Percentiles rank a stretch among this genome's conserved stretches.
Evolutionary conservation across 2,888 invertebrate genomes (phyloP).

Genomic region (Phlogophora meticulosa): DNA sequence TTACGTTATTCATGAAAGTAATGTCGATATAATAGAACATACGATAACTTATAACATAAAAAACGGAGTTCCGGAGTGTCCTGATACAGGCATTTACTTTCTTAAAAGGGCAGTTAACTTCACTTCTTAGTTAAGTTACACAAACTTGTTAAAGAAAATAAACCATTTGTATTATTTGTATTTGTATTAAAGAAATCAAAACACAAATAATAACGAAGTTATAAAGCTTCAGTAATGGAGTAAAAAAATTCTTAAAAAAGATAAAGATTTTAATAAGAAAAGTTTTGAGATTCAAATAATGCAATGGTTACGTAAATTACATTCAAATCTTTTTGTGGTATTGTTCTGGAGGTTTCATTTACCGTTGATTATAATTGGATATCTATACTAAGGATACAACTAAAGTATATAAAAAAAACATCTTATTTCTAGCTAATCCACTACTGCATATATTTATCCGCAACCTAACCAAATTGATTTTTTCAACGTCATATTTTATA

Average conservation of each 20-base stretch:
- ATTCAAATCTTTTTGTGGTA: neutral
- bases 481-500: too few relatives aligned
- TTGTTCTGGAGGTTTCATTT: neutral
- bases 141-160: too few relatives aligned
- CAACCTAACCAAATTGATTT: too few relatives aligned
- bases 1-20: slow-evolving; percentile 21
- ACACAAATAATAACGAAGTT: slow-evolving; percentile 32
- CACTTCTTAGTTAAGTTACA: too few relatives aligned
- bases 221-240: slow-evolving; percentile 20
- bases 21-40: slow-evolving; percentile 32
- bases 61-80: too few relatives aligned
- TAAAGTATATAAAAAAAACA: too few relatives aligned
- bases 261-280: slow-evolving; percentile 23
- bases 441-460: too few relatives aligned
- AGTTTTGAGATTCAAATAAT: slow-evolving; percentile 11
- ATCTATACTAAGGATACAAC: too few relatives aligned
- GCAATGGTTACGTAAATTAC: neutral
- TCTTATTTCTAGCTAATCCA: too few relatives aligned
- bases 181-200: slow-evolving; percentile 42
- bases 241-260: slow-evolving; percentile 32
- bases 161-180: too few relatives aligned
- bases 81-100: too few relatives aligned
- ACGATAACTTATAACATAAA: slow-evolving; percentile 26
- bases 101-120: too few relatives aligned
- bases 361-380: neutral